Base-by-base conservation (phyloP, 2,113 vertebrate genomes). In the Axis porcinus region DNA sequence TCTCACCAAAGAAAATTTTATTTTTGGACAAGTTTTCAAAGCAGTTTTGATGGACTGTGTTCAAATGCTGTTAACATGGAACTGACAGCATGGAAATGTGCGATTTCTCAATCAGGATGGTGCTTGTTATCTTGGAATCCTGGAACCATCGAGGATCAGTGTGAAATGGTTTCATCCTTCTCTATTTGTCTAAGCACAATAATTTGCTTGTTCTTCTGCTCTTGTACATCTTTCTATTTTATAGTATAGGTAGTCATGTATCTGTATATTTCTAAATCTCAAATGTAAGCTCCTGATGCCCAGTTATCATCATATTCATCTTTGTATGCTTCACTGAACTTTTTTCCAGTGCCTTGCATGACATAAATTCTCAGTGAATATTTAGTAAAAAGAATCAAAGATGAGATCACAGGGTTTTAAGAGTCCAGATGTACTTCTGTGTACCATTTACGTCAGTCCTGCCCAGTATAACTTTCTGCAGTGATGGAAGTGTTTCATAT, bases 21-120 rank as follows among this genome's bases (percentile, higher is more conserved):
- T 83, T 96, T 96, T 87, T 95, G 70, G 79, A 93, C 17, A 64
- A 76, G 17, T 87, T 95, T 97, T 90, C 84, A 95, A 93, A 94
- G 62, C 36, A 91, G 1, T 87, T 95, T 86, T 76, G 40, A 54
- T 89, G 92, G 92, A 54, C 84, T 43, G 30, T 30, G 25, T 92
- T 79, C 79, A 85, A 14, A 76, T 79, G 62, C 64, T 76, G 4
- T 90, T 95, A 86, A 47, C 3, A 2, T 21, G 45, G 86, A 79
- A 33, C 78, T 7, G 64, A 70, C 36, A 94, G 60, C 28, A 47
- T 83, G 83, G 82, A 83, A 78, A 86, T 10, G 12, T 45, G 36
- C 15, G 83, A 25, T 27, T 94, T 96, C 55, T 93, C 60, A 50
- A 15, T 94, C 23, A 86, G 76, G 58, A 13, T 36, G 55, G 23